A percentile compares a stretch with the other conserved stretches of the same genome.
Conservation (phyloP, 2,113 vertebrate genomes). For the Periophthalmus modestus region DNA sequence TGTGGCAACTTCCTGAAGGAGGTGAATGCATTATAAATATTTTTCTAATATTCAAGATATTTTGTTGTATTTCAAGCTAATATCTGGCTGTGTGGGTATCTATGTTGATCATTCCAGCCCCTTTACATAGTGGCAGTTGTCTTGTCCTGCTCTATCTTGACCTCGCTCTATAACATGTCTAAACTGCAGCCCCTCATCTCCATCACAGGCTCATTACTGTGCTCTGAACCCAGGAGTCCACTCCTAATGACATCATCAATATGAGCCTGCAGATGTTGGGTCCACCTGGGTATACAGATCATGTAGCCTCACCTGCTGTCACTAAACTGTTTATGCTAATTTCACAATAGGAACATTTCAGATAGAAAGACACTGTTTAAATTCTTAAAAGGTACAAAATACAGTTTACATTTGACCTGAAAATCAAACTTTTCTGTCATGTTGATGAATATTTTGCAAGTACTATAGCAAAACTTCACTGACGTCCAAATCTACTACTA, state of each 20-base stretch:
- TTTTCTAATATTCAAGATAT: too few species aligned
- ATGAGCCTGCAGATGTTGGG: conserved; percentile 41
- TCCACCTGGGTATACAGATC: conserved; percentile 26
- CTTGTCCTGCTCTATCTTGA: conserved; percentile 32
- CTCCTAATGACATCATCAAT: conserved; percentile 64
- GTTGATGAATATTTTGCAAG: too few species aligned
- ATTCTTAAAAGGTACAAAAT: background rate
- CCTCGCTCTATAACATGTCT: conserved; percentile 48
- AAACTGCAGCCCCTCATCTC: conserved; percentile 33
- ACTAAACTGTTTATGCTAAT: background rate
- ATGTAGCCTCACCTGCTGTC: conserved; percentile 22
- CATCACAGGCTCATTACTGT: conserved; percentile 48
- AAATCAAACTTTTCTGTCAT: too few species aligned
- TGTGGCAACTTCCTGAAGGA: too few species aligned
- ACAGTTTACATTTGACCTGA: too few species aligned
- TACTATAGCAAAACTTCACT: too few species aligned
- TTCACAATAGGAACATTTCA: background rate
- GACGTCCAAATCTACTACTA: too few species aligned
- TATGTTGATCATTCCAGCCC: background rate
- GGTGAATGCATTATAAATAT: too few species aligned
- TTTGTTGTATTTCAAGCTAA: too few species aligned
- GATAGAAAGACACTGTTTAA: background rate
- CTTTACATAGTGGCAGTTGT: background rate
- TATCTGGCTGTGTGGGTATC: too few species aligned
- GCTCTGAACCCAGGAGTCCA: conserved; percentile 33